Base-by-base conservation (phyloP, 2,113 vertebrate genomes). In the Mormyrus iriodes region DNA sequence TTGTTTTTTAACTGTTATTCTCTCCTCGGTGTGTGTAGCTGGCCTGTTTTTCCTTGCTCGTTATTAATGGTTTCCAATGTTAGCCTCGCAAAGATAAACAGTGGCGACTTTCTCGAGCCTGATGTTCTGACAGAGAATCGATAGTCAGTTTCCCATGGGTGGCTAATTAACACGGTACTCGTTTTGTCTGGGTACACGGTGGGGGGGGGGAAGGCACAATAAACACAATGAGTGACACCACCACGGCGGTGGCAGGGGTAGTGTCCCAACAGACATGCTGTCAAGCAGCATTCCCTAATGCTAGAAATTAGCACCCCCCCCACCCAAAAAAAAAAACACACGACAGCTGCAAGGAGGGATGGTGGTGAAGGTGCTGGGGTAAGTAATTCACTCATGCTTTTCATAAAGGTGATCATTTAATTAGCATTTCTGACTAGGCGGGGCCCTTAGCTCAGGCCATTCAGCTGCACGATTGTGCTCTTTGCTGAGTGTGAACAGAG, bases 81-180 rank as follows among this genome's bases (percentile, higher is more conserved):
- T 94, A 91, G 93, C 91, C 92, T 94, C 5, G 93, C 92, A 93
- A 95, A 95, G 94, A 96, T 94, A 95, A 95, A 93, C 94, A 90
- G 65, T 89, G 9, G 93, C 85, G 94, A 93, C 90, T 91, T 93
- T 92, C 91, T 91, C 90, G 79, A n/a, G 88, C 90, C 49, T 58
- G 79, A 92, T 92, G 90, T 93, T 93, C 93, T 94, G 97, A 96
- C 95, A 95, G 96, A 88, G 95, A 97, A 97, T 97, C 97, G 96
- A 95, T 96, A 95, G 92, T 89, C 87, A 90, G 93, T 94, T 96
- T 96, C 94, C 95, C 94, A 95, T 93, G 94, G 95, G 95, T 92
- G 94, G 93, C 94, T 96, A 95, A 97, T 97, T 96, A 97, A 95
- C 95, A 90, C 93, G 92, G 93, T 96, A 96, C 96, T 95, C 95